phyloP scores from a whole-genome alignment of 2,113 vertebrate species.

The Mus musculus region GRCm39 chr9:101785501-101786000 shows the following conservation, averaged over 20 bases:
- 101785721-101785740: slow-evolving; percentile 56
- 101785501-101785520: background rate
- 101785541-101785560: slow-evolving; percentile 51
- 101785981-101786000: background rate
- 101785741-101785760: slow-evolving; percentile 44
- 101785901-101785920: background rate
- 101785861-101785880: background rate
- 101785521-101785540: background rate
- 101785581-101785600: background rate
- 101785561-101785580: slow-evolving; percentile 54
- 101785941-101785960: background rate
- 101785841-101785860: background rate
- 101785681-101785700: slow-evolving; percentile 39
- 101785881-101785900: background rate
- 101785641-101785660: background rate
- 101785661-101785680: background rate
- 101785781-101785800: background rate
- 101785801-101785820: background rate
- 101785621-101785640: background rate
- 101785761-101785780: slow-evolving; percentile 49
- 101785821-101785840: background rate
- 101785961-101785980: background rate
- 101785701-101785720: background rate
- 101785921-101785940: slow-evolving; percentile 9
- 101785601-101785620: background rate